Base-by-base conservation (phyloP, 2,113 vertebrate species). In the Tylochromis polylepis region DNA sequence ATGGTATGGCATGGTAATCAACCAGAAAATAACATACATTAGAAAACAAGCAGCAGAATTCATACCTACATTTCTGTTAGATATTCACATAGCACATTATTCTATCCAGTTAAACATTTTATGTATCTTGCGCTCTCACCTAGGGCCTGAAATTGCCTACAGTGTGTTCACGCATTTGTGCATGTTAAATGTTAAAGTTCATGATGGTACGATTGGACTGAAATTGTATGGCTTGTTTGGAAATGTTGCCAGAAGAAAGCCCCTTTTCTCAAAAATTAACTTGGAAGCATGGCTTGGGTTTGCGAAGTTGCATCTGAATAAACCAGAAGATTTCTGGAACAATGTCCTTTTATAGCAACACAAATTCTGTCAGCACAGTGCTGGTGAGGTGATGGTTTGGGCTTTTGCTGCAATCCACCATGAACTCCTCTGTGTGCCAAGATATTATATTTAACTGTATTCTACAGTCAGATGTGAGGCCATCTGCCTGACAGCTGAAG, bases 341-440 rank as follows among this genome's bases (percentile, higher is more conserved):
- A 70, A 24, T 0, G 36, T 43, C 38, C 65, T 70, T 36, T 62
- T 65, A 36, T 36, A 65, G 31, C 12, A 36, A 1, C 31, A 65
- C 0, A 3, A 65, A 65, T 36, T 12, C 60, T 65, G 60, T 65
- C 0, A 36, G 60, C 10, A 36, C 31, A 65, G 31, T 6, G 2
- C 7, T 65, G 31, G 31, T 11, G 8, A 10, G 24, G 56, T 58
- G 56, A 62, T 62, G 31, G 60, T 65, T 36, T 36, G 60, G 60
- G 60, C 60, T 65, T 60, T 65, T 65, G 60, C 31, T 65, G 31
- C 60, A n/a, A 31, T n/a, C 60, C 60, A 65, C 31, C 60, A 36
- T 62, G 3, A 62, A n/a, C n/a, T n/a, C n/a, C n/a, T n/a, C n/a
- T n/a, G n/a, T n/a, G n/a, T n/a, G n/a, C n/a, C n/a, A n/a, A n/a